Evolutionary conservation across 2,888 invertebrate genomes (phyloP), one percentile per base, ranked within the genome.

Genomic region (Neuroscelio doddi): DNA sequence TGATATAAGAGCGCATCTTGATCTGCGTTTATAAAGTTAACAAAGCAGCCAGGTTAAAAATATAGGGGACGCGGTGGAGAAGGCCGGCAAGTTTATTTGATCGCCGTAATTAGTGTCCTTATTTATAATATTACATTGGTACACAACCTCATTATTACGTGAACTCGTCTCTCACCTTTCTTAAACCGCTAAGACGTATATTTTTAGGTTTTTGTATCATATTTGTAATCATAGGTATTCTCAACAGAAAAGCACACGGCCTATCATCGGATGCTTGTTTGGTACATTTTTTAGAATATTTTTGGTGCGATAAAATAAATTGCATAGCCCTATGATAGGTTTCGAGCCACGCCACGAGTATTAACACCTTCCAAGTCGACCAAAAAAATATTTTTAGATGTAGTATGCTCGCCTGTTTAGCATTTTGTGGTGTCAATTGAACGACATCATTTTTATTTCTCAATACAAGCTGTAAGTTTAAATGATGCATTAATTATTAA

Each of bases 131-230:
- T 72, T 72, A 77, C 67, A 76, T 71, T 74, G 70, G 72, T 78
- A 76, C 71, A 78, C 74, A 79, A 82, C 80, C 79, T 82, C 78
- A 77, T 73, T 80, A 79, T 78, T 80, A 81, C 77, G 74, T 81
- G 38, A 82, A 82, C 81, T 81, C 81, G 79, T 78, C 81, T 79
- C 83, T 84, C 84, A 84, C 84, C 84, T 84, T 84, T 81, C 80
- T 75, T 73, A 73, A 76, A 77, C 71, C 77, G 76, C 78, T 79
- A 82, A 81, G 82, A 78, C 77, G 82, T 65, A 77, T 75, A 64
- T 72, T 77, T 75, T 73, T 78, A 77, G 52, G 51, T 75, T 78
- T 75, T 79, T 74, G 75, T 78, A 78, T 76, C 74, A 73, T 74
- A 75, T 80, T 80, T 75, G 79, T 80, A 78, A 80, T 78, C 75